Conservation (phyloP, 2,888 invertebrate genomes). For the Limenitis arthemis region DNA sequence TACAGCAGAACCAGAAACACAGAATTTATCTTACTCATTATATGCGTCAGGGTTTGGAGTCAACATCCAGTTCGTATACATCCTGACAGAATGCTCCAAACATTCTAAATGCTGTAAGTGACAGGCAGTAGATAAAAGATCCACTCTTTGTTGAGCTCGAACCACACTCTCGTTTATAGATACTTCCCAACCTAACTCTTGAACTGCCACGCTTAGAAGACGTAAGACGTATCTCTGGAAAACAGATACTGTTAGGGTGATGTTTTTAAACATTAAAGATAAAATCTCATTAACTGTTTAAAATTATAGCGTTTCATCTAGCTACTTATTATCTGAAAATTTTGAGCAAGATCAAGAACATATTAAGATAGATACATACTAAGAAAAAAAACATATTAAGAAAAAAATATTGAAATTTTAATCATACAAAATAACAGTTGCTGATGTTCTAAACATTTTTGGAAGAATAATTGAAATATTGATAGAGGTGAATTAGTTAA, state of each 20-base stretch:
- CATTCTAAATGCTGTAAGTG: constrained; percentile 82
- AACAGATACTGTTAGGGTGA: not conserved
- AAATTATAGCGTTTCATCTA: no score
- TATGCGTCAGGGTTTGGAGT: constrained; percentile 78
- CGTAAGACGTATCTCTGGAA: constrained; percentile 78
- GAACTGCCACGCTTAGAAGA: constrained; percentile 76
- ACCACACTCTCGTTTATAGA: constrained; percentile 75
- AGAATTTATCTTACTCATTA: constrained; percentile 78
- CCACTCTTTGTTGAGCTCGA: constrained; percentile 78
- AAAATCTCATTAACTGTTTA: no score
- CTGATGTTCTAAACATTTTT: no score
- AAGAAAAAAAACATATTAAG: no score
- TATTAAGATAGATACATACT: no score
- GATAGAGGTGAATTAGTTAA: no score
- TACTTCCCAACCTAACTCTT: constrained; percentile 79
- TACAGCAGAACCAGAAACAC: not conserved
- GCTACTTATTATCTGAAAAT: no score
- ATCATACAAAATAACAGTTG: no score
- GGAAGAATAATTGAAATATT: no score
- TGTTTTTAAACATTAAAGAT: not conserved
- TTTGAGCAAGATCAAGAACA: no score
- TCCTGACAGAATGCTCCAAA: constrained; percentile 77
- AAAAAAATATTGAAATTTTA: no score
- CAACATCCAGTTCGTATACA: constrained; percentile 84
- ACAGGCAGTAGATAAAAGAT: constrained; percentile 82